These are phyloP conservation scores for Aethes cnicana DNA, from an alignment of 2,888 invertebrate species.

Conservation along the genomic window DNA sequence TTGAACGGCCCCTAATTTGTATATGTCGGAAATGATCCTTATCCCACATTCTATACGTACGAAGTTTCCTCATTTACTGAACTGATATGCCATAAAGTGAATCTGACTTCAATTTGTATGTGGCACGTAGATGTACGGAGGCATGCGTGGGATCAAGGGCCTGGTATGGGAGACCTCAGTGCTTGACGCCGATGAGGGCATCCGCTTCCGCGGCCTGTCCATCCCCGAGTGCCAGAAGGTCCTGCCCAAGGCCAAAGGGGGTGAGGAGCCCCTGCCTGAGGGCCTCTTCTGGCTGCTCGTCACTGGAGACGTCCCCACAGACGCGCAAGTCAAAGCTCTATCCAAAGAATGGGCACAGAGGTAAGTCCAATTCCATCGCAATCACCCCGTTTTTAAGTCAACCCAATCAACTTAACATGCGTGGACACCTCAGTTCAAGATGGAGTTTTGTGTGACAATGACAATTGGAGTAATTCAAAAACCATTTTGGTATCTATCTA, in stretches of 20 bases:
- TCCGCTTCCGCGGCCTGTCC: slow-evolving; percentile 95
- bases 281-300: slow-evolving; percentile 90
- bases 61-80: too few relatives aligned
- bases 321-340: slow-evolving; percentile 86
- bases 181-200: slow-evolving; percentile 96
- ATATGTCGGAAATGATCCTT: too few relatives aligned
- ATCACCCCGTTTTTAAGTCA: too few relatives aligned
- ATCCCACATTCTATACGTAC: too few relatives aligned
- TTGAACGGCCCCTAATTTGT: too few relatives aligned
- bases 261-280: slow-evolving; percentile 89
- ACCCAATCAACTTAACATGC: too few relatives aligned
- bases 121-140: slow-evolving; percentile 89
- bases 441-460: too few relatives aligned
- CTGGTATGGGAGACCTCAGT: slow-evolving; percentile 97
- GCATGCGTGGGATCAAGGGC: slow-evolving; percentile 98
- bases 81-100: not conserved
- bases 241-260: slow-evolving; percentile 86
- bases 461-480: too few relatives aligned
- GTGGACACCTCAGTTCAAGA: too few relatives aligned
- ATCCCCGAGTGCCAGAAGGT: slow-evolving; percentile 91
- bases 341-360: slow-evolving; percentile 91
- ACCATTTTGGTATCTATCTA: too few relatives aligned
- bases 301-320: slow-evolving; percentile 88
- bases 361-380: slow-evolving; percentile 41
- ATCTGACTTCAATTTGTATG: not conserved